These are phyloP conservation scores for Pituophis catenifer DNA, from an alignment of 2,113 vertebrate species.

Conservation along the genomic window DNA sequence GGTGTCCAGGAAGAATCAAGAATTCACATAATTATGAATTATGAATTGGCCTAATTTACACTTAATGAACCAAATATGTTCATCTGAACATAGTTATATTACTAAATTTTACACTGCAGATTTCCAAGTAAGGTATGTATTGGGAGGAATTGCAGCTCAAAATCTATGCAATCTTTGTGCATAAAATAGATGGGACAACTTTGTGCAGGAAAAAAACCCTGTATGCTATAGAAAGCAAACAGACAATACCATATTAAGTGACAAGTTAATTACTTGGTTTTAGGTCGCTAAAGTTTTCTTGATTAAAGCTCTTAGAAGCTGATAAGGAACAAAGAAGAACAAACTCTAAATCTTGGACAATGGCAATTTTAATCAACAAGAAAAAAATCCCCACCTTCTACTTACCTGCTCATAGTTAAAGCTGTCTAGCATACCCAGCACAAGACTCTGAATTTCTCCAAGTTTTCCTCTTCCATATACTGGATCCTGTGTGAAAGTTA, in stretches of 20 bases:
- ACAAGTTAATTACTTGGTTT: not conserved
- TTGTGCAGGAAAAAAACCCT: not conserved
- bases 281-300: not conserved
- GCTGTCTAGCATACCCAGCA: slow-evolving; percentile 95
- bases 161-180: not conserved
- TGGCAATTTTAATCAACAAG: not conserved
- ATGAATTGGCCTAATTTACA: not conserved
- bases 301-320: not conserved
- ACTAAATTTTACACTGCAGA: not conserved
- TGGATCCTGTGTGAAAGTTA: slow-evolving; percentile 81
- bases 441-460: slow-evolving; percentile 93
- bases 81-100: not conserved
- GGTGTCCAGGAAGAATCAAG: not conserved
- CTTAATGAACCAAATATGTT: not conserved
- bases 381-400: not conserved
- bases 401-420: slow-evolving; percentile 95
- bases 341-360: not conserved
- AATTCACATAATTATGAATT: not conserved
- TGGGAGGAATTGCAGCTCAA: not conserved
- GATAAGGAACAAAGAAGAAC: not conserved
- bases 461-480: slow-evolving; percentile 94
- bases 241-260: not conserved
- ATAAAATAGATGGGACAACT: not conserved
- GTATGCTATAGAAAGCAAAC: not conserved
- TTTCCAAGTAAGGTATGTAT: not conserved